Evolutionary conservation across 35 echinoderm and acorn worm species (phyloP), one percentile per base, ranked within the genome.

Genomic region (Ophioderma brevispina): DNA sequence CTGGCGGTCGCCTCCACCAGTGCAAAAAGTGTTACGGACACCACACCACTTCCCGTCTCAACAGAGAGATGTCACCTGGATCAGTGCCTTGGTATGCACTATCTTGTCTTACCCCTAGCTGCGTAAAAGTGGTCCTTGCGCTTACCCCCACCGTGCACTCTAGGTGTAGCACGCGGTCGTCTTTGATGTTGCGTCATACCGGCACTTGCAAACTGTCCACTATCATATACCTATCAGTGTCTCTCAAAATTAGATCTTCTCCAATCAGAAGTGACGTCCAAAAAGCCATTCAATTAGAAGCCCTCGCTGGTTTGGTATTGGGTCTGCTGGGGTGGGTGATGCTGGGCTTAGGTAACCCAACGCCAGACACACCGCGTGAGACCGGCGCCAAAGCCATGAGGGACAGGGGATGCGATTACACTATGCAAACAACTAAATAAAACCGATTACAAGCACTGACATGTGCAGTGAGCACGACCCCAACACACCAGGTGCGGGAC

Each of bases 361-460:
- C 86, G 79, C 94, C 94, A 92, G 89, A 88, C 81, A 81, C 94
- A 76, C 94, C 36, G 85, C 81, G 88, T 92, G 94, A 79, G 94
- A 85, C 86, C 92, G 94, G 94, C 94, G 94, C 94, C 94, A 85
- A 64, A 39, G 82, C 77, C 90, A 76, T 90, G 90, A 81, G 94
- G 80, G 79, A 85, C 78, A 36, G 78, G 40, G 86, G 80, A 56
- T 81, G 41, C 86, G 79, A 92, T 92, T 88, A 37, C 63, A 81
- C 90, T 88, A 92, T 92, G 90, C 94, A 95, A 95, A 95, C 94
- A 95, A 79, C 89, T 95, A 95, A 95, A 95, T 95, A 92, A 79
- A 50, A 23, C 82, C 77, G 37, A 1, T 33, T 63, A 85, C 46
- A 85, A 34, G 83, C 6, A 70, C 8, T 85, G 49, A 85, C 25